These are phyloP conservation scores for Gadopsis marmoratus DNA, from an alignment of 2,797 vertebrate species.

Conservation along the genomic window DNA sequence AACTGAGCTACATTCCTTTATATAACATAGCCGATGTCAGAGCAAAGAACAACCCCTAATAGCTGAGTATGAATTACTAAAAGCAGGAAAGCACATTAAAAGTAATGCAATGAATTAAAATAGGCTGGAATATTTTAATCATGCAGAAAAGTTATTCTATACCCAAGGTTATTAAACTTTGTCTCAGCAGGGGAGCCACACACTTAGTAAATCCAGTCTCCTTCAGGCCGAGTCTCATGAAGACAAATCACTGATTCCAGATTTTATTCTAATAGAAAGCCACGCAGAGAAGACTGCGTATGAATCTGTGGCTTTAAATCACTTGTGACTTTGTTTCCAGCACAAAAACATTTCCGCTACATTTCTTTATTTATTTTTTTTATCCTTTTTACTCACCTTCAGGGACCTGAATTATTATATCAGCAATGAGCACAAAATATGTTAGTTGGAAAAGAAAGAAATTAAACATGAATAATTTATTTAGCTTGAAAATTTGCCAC, in stretches of 20 bases:
- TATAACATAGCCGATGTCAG: slow-evolving; percentile 36
- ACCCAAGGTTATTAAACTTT: slow-evolving; percentile 60
- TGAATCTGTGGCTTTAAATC: slow-evolving; percentile 37
- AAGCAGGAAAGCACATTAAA: slow-evolving; percentile 29
- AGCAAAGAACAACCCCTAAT: slow-evolving; percentile 40
- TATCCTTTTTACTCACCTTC: slow-evolving; percentile 14
- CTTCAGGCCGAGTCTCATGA: slow-evolving; percentile 61
- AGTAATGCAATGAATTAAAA: slow-evolving; percentile 30
- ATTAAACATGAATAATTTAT: slow-evolving; percentile 20
- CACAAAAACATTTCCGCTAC: slow-evolving; percentile 2
- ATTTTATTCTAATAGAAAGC: slow-evolving; percentile 49
- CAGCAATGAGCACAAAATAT: slow-evolving; percentile 13
- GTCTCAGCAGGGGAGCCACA: slow-evolving; percentile 40
- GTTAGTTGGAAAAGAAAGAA: background rate
- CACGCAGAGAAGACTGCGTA: slow-evolving; percentile 30
- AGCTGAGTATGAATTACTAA: slow-evolving; percentile 29
- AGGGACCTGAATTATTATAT: slow-evolving; percentile 37
- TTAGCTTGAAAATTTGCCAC: background rate
- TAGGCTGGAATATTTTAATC: slow-evolving; percentile 39
- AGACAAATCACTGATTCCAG: slow-evolving; percentile 63
- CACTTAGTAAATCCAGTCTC: slow-evolving; percentile 37
- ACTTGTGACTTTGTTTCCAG: slow-evolving; percentile 11
- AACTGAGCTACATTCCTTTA: slow-evolving; percentile 30
- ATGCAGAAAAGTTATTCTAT: slow-evolving; percentile 46
- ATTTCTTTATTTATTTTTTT: slow-evolving; percentile 4